Percentiles rank a stretch among this genome's conserved stretches.
These are phyloP conservation scores for Hydractinia echinata DNA, from an alignment of 30 jellyfish, hydroid and myxozoan genomes.

Conservation along the genomic window DNA sequence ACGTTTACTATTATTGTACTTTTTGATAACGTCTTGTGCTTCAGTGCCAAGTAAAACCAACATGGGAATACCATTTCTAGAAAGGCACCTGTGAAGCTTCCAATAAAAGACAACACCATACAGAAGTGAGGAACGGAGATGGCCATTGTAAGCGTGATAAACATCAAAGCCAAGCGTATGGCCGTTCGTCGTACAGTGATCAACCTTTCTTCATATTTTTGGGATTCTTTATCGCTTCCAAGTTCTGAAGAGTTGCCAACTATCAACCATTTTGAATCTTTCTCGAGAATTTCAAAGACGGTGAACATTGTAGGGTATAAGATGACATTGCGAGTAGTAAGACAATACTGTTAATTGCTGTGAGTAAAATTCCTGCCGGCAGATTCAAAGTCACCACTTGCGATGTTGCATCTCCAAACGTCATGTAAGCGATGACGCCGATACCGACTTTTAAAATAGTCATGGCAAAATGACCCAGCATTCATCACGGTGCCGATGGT, in stretches of 20 bases:
- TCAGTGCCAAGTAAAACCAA: conserved; percentile 43
- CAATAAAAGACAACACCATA: conserved; percentile 58
- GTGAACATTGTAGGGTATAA: conserved; percentile 66
- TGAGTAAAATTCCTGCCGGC: conserved; percentile 56
- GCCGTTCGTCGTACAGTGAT: not conserved
- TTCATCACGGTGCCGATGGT: conserved; percentile 56
- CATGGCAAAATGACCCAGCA: conserved; percentile 38
- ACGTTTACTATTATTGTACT: not conserved
- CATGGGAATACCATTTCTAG: conserved; percentile 58
- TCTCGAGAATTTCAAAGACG: conserved; percentile 66
- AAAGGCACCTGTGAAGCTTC: conserved; percentile 61
- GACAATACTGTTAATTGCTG: conserved; percentile 36
- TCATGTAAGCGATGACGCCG: conserved; percentile 65
- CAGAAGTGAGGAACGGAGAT: conserved; percentile 72
- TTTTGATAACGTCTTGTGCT: not conserved
- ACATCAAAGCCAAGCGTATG: conserved; percentile 2
- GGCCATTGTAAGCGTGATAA: conserved; percentile 46
- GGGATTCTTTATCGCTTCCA: not conserved
- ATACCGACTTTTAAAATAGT: conserved; percentile 53
- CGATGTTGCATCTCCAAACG: conserved; percentile 52
- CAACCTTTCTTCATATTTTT: not conserved
- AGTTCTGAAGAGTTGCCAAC: not conserved
- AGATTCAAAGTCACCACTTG: conserved; percentile 62
- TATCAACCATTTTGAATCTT: conserved; percentile 38
- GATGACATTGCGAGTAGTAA: conserved; percentile 67